Conservation (phyloP, 2,113 vertebrate genomes). For the Caranx melampygus region DNA sequence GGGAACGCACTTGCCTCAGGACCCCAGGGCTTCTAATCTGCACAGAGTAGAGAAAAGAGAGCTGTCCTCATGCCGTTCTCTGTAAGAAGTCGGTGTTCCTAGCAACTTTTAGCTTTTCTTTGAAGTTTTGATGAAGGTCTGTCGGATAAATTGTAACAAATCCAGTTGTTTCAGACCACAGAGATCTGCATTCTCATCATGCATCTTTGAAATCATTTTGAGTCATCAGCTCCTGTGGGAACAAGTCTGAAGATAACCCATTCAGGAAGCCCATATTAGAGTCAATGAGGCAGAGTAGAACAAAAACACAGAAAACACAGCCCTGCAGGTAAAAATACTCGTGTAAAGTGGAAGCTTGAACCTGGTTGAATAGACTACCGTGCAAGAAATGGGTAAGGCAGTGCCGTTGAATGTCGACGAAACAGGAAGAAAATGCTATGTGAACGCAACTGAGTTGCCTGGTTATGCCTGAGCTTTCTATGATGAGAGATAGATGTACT, state of each 20-base stretch:
- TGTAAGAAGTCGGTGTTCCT: background rate
- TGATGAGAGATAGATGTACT: slow-evolving; percentile 15
- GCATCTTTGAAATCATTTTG: slow-evolving; percentile 75
- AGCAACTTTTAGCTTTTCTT: slow-evolving; percentile 22
- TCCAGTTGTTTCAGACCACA: slow-evolving; percentile 57
- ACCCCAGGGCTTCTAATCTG: slow-evolving; percentile 36
- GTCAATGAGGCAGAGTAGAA: slow-evolving; percentile 79
- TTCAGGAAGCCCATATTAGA: slow-evolving; percentile 82
- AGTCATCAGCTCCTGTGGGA: slow-evolving; percentile 80
- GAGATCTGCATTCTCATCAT: slow-evolving; percentile 61
- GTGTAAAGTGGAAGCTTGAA: slow-evolving; percentile 45
- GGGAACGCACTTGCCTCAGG: slow-evolving; percentile 32
- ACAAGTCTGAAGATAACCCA: slow-evolving; percentile 81
- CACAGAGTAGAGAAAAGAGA: slow-evolving; percentile 16
- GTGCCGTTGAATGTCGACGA: background rate
- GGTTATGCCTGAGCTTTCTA: background rate
- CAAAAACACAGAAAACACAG: slow-evolving; percentile 71
- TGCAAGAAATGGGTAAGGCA: slow-evolving; percentile 32
- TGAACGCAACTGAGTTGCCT: slow-evolving; percentile 8
- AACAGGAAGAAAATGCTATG: slow-evolving; percentile 27
- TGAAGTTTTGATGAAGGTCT: slow-evolving; percentile 56
- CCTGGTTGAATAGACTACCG: slow-evolving; percentile 38
- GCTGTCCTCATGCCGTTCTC: slow-evolving; percentile 7
- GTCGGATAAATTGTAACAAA: slow-evolving; percentile 53
- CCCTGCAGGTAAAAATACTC: slow-evolving; percentile 72